Conservation (phyloP, 2,113 vertebrate genomes). For the Alosa alosa region DNA sequence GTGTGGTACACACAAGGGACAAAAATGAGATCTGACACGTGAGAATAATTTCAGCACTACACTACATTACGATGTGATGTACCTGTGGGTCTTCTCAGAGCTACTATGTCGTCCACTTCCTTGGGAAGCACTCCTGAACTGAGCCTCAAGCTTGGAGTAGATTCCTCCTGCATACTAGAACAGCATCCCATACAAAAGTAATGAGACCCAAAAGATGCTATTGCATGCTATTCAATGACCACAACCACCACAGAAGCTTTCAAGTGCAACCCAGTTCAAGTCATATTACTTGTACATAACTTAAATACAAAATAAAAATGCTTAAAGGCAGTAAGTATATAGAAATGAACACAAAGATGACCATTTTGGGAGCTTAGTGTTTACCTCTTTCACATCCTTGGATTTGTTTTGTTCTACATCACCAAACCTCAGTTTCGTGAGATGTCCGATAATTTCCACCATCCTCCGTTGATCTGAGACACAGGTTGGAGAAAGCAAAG, state of each 20-base stretch:
- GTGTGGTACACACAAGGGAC: neutral
- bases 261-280: neutral
- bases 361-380: neutral
- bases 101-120: slow-evolving; percentile 72
- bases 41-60: neutral
- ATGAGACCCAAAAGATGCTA: neutral
- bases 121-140: slow-evolving; percentile 80
- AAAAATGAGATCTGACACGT: neutral
- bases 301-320: neutral
- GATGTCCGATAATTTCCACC: slow-evolving; percentile 88
- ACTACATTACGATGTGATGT: slow-evolving; percentile 8
- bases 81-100: slow-evolving; percentile 77
- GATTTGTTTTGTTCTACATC: slow-evolving; percentile 83
- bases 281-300: neutral
- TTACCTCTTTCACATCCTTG: slow-evolving; percentile 89
- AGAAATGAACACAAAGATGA: neutral
- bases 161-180: slow-evolving; percentile 84
- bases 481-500: neutral
- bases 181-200: neutral
- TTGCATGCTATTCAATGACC: neutral
- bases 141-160: slow-evolving; percentile 89
- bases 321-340: neutral
- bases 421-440: slow-evolving; percentile 91
- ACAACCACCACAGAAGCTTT: neutral
- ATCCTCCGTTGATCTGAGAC: slow-evolving; percentile 90